Evolutionary conservation across 2,888 invertebrate species (phyloP).

Genomic region (Tenthredo amoena): DNA sequence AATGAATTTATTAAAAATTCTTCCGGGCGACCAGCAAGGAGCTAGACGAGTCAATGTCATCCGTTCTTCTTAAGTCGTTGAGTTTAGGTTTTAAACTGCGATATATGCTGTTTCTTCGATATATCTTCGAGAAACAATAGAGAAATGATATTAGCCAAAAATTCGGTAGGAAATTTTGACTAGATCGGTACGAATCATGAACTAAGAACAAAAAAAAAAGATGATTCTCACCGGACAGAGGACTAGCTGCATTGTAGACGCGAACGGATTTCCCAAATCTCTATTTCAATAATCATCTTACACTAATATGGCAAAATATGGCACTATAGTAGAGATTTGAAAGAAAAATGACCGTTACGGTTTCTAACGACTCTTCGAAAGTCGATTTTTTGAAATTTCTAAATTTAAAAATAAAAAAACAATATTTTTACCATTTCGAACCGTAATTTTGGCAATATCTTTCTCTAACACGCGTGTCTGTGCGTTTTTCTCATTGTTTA

Average conservation of each 20-base stretch:
- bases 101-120: background rate
- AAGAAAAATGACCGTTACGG: background rate
- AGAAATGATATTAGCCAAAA: background rate
- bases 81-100: too few species aligned
- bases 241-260: constrained; percentile 12
- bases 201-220: background rate
- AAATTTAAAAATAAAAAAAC: background rate
- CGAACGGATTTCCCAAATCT: constrained; percentile 1
- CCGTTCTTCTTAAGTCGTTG: constrained; percentile 31
- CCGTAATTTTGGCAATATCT: background rate
- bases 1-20: background rate
- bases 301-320: constrained; percentile 71
- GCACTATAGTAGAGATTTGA: constrained; percentile 62
- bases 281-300: constrained; percentile 14
- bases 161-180: background rate
- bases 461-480: background rate
- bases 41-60: constrained; percentile 64
- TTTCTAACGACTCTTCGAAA: background rate
- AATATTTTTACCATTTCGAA: background rate
- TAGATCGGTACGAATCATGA: constrained; percentile 1
- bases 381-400: background rate
- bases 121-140: background rate
- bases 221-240: background rate
- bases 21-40: constrained; percentile 68
- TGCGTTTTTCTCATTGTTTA: background rate